phyloP scores from a whole-genome alignment of 2,888 invertebrate species.

The Plebejus melissa region DNA sequence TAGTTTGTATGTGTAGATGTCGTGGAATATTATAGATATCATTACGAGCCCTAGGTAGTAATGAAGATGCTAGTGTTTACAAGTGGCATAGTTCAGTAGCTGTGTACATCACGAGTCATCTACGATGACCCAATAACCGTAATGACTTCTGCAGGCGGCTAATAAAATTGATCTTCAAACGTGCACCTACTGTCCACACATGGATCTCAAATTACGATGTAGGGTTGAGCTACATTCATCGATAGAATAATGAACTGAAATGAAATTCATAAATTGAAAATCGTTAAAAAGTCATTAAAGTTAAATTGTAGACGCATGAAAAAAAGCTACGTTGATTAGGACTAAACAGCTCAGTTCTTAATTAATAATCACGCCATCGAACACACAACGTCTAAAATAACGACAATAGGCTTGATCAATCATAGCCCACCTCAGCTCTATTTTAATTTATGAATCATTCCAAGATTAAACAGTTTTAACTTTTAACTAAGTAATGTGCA shows the following conservation, averaged over 20 bases:
- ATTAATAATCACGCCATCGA: not conserved
- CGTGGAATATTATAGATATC: not conserved
- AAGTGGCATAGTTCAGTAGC: constrained; percentile 10
- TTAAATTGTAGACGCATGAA: too few species aligned
- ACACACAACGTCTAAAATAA: too few species aligned
- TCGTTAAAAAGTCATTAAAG: too few species aligned
- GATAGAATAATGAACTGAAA: not conserved
- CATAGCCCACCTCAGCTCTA: not conserved
- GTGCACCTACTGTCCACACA: constrained; percentile 11
- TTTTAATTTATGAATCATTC: not conserved
- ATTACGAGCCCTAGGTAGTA: not conserved
- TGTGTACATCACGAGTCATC: constrained; percentile 4
- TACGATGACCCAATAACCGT: constrained; percentile 20
- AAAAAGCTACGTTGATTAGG: too few species aligned
- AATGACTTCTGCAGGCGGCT: constrained; percentile 26
- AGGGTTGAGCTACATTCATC: not conserved
- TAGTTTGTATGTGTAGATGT: too few species aligned
- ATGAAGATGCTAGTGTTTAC: constrained; percentile 11
- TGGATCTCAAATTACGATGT: constrained; percentile 6
- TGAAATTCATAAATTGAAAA: not conserved
- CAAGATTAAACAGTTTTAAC: not conserved
- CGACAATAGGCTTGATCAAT: too few species aligned
- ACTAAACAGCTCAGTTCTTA: not conserved
- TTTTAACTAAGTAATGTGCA: not conserved
- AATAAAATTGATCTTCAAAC: constrained; percentile 23